Percentiles rank a stretch among this genome's conserved stretches.
phyloP scores from a whole-genome alignment of 2,888 invertebrate genomes.

The Cosmia trapezina region DNA sequence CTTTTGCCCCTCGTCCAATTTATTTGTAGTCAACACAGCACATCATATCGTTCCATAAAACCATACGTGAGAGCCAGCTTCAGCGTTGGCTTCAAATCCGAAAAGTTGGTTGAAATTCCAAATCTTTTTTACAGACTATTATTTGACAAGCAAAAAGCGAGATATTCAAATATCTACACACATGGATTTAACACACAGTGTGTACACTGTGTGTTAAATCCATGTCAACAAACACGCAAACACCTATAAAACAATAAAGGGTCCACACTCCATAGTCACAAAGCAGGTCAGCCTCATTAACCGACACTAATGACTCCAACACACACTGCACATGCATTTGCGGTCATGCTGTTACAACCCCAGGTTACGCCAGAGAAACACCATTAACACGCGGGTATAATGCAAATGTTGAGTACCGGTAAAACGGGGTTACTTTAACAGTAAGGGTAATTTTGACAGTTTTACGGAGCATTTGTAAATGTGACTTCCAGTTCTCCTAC shows the following conservation, averaged over 20 bases:
- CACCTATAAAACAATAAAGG: conserved; percentile 33
- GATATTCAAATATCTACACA: not conserved
- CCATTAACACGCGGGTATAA: conserved; percentile 17
- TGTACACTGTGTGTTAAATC: too few relatives aligned
- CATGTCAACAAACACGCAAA: not conserved
- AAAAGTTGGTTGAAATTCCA: not conserved
- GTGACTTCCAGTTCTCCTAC: too few relatives aligned
- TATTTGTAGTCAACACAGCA: not conserved
- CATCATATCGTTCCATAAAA: not conserved
- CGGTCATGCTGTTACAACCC: conserved; percentile 24
- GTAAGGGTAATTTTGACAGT: too few relatives aligned
- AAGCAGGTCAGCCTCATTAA: conserved; percentile 14
- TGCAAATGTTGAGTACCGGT: conserved; percentile 1
- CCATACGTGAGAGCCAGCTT: not conserved
- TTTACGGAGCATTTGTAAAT: too few relatives aligned
- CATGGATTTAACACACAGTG: too few relatives aligned
- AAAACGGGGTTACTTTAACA: too few relatives aligned
- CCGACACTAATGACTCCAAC: conserved; percentile 33
- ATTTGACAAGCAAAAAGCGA: not conserved
- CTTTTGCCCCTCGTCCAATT: not conserved
- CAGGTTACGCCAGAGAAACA: conserved; percentile 8
- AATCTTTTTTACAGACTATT: not conserved
- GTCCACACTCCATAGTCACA: not conserved
- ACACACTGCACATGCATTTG: conserved; percentile 41
- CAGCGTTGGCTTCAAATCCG: too few relatives aligned